Evolutionary conservation across 2,797 vertebrate species (phyloP), one percentile per base, ranked within the genome.

Genomic region (Danio choprae): DNA sequence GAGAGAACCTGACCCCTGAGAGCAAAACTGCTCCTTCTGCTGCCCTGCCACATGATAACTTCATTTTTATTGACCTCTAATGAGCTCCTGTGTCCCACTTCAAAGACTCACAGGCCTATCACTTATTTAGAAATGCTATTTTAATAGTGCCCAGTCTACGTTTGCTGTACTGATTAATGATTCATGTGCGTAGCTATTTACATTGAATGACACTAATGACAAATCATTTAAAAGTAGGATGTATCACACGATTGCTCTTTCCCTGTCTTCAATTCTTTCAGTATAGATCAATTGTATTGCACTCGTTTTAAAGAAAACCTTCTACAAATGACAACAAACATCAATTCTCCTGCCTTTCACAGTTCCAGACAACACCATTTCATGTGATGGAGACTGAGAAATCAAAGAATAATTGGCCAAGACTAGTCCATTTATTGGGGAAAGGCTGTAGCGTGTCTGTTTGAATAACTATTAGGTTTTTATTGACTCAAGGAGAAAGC

Each of bases 41-140:
- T 51, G 63, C 63, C 71, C 46, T 12, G 16, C 53, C 20, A 38
- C 29, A 56, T 50, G n/a, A 62, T 69, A 62, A 75, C 64, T 81
- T 81, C 8, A 51, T 68, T 67, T 56, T 75, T 67, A 69, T 75
- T 69, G 55, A 81, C 73, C 40, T 75, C 15, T 75, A 75, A 81
- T 68, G 38, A 53, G 44, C 38, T 75, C 11, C 18, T 41, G 10
- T 59, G 20, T 29, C 38, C 43, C 7, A 46, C 63, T 60, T 9
- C 18, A 16, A 50, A 53, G n/a, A 69, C n/a, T 81, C 63, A 48
- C 15, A 15, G 44, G 58, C n/a, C 18, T 44, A 62, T 55, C 38
- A 44, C 8, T 18, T 18, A 43, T 75, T 62, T 60, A 9, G 10
- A 68, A 3, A 64, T 22, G 15, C 7, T n/a, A 16, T 58, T 64